A percentile compares a stretch with the other conserved stretches of the same genome.
These are phyloP conservation scores for Spilogale gracilis DNA, from an alignment of 2,113 vertebrate species.

Conservation along the genomic window DNA sequence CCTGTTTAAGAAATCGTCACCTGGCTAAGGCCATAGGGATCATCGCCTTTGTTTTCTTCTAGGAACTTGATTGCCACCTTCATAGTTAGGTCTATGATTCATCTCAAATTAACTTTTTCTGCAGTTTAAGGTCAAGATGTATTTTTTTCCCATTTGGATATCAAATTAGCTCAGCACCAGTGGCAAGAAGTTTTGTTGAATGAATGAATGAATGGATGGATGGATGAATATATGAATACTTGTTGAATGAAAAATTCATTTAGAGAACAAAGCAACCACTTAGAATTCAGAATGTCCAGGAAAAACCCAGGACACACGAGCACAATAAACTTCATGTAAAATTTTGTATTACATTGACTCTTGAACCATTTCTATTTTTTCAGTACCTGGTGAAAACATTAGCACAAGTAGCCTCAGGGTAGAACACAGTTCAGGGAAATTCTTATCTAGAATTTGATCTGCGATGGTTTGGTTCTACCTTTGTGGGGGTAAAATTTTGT, in stretches of 20 bases:
- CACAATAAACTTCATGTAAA: not conserved
- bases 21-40: not conserved
- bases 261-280: not conserved
- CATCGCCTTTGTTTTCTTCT: not conserved
- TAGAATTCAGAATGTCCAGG: not conserved
- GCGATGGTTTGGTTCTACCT: not conserved
- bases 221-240: not conserved
- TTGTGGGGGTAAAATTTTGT: constrained; percentile 53
- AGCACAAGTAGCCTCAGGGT: not conserved
- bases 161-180: not conserved
- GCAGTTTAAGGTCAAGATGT: not conserved
- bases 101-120: constrained; percentile 28
- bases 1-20: constrained; percentile 2
- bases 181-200: not conserved
- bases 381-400: not conserved
- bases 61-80: not conserved
- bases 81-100: not conserved
- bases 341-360: not conserved
- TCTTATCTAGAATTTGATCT: constrained; percentile 31
- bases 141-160: not conserved
- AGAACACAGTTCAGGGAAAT: not conserved
- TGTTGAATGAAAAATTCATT: not conserved
- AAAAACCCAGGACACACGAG: not conserved
- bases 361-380: not conserved
- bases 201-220: not conserved